phyloP scores from a whole-genome alignment of 1,140 invertebrate species.

The Metopolophium dirhodum region DNA sequence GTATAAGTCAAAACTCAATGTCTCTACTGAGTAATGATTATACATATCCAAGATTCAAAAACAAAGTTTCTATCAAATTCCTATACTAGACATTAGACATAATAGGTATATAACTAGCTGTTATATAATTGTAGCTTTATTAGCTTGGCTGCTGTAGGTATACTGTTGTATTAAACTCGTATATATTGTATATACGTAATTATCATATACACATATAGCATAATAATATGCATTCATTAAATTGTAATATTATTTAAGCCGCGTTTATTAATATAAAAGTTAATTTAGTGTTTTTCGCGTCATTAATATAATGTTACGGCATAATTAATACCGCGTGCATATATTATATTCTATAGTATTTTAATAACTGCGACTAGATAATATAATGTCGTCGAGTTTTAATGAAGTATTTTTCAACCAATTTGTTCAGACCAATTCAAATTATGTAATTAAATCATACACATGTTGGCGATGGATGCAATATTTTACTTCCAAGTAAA shows the following conservation, averaged over 20 bases:
- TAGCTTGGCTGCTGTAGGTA: not conserved
- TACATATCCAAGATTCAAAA: not conserved
- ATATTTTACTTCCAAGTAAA: not conserved
- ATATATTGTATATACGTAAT: not conserved
- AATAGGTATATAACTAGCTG: not conserved
- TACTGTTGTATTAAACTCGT: not conserved
- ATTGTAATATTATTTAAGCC: not conserved
- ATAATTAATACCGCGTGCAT: not conserved
- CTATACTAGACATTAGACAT: too few species aligned
- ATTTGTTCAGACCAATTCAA: not conserved
- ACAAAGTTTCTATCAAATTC: not conserved
- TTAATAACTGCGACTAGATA: not conserved
- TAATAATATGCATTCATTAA: not conserved
- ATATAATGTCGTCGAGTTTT: not conserved
- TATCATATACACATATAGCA: not conserved
- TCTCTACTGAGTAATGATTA: not conserved
- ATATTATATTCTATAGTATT: not conserved
- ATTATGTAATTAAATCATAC: not conserved
- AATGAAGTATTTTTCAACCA: not conserved
- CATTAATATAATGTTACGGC: not conserved
- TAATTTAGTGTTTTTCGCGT: not conserved
- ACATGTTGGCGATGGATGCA: not conserved
- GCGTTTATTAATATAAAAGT: conserved; percentile 18
- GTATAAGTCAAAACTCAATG: not conserved
- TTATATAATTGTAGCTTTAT: not conserved